Percentiles rank a stretch among this genome's conserved stretches.
Conservation (phyloP, 1,140 invertebrate species). For the Nasonia vitripennis region DNA sequence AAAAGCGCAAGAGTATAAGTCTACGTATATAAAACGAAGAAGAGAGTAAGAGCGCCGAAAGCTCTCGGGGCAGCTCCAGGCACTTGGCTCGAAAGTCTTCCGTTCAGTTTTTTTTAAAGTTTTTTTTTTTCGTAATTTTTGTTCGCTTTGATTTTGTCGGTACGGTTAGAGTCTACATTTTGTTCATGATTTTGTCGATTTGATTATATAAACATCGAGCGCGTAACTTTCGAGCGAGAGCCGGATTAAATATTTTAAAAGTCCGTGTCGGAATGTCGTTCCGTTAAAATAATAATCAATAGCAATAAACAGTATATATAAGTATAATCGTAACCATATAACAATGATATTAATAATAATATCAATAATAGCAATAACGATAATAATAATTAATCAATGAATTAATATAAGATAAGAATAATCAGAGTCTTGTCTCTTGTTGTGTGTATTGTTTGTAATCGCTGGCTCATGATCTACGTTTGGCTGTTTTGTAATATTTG, state of each 20-base stretch:
- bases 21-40: conserved; percentile 23
- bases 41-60: conserved; percentile 44
- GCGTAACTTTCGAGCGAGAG: conserved; percentile 8
- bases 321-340: neutral
- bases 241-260: neutral
- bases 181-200: conserved; percentile 8
- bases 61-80: neutral
- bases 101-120: neutral
- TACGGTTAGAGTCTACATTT: neutral
- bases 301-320: neutral
- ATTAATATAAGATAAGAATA: conserved; percentile 7
- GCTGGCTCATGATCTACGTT: conserved; percentile 1
- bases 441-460: neutral
- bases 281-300: neutral
- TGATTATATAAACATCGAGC: conserved; percentile 24
- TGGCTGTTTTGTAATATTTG: conserved; percentile 1
- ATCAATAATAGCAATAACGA: neutral
- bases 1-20: neutral
- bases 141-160: conserved; percentile 10
- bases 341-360: conserved; percentile 8
- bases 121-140: neutral
- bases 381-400: conserved; percentile 9
- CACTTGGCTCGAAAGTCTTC: conserved; percentile 12
- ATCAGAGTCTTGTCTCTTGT: conserved; percentile 29
- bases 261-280: neutral